Conservation (phyloP, 2,797 vertebrate species). For the Cryptoblepharus egeriae region DNA sequence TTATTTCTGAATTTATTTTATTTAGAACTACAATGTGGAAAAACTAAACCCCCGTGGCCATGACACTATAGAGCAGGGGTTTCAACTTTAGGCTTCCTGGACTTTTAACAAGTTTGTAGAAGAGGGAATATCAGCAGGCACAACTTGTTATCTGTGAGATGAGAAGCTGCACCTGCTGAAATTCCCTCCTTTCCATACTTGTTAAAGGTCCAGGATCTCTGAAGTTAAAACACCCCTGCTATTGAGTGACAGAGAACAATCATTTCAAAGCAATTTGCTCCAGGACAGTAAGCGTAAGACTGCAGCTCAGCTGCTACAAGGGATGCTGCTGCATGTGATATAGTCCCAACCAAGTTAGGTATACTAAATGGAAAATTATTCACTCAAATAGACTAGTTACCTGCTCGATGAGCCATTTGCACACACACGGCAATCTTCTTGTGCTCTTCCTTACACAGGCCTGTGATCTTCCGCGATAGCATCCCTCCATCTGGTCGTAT, state of each 20-base stretch:
- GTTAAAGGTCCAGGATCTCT: no score
- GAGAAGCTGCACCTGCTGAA: no score
- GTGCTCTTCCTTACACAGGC: constrained; percentile 93
- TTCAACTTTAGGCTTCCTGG: no score
- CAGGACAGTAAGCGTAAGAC: no score
- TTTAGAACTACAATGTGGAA: no score
- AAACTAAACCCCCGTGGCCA: neutral
- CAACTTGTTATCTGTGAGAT: no score
- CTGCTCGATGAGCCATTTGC: constrained; percentile 96
- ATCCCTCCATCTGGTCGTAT: constrained; percentile 92
- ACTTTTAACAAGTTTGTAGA: no score
- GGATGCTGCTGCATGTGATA: neutral
- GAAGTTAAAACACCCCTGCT: no score
- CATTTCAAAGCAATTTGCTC: no score
- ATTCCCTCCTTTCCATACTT: no score
- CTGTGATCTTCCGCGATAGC: constrained; percentile 88
- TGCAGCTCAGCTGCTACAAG: neutral
- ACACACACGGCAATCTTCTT: constrained; percentile 89
- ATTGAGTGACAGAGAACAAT: neutral
- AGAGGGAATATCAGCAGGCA: no score
- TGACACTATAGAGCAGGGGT: neutral
- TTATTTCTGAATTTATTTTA: no score
- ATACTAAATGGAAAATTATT: neutral
- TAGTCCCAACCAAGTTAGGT: neutral
- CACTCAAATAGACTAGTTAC: constrained; percentile 68